These are phyloP conservation scores for Mastacembelus armatus DNA, from an alignment of 2,797 vertebrate species.

Conservation along the genomic window DNA sequence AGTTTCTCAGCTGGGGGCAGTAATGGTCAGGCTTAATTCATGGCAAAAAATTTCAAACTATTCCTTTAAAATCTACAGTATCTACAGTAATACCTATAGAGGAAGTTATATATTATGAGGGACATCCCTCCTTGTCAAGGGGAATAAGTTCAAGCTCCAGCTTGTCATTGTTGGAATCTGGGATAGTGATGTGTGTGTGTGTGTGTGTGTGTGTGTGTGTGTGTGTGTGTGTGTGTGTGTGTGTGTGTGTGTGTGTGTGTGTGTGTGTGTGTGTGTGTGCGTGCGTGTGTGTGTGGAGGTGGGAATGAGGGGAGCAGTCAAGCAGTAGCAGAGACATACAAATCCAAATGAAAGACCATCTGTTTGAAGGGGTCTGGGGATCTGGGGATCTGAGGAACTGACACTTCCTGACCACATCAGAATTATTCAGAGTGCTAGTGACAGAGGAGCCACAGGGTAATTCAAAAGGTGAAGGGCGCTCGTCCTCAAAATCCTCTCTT, in stretches of 20 bases:
- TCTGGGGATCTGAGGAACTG: slow-evolving; percentile 39
- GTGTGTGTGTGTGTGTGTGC: slow-evolving; percentile 40
- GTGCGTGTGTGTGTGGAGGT: slow-evolving; percentile 40
- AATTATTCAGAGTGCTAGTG: slow-evolving; percentile 42
- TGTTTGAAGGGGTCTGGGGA: slow-evolving; percentile 47
- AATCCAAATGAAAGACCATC: slow-evolving; percentile 62
- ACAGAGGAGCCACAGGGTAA: slow-evolving; percentile 7
- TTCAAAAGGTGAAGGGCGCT: background rate
- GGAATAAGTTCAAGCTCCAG: background rate
- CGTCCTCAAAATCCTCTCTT: background rate
- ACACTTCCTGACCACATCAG: slow-evolving; percentile 57
- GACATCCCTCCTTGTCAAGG: background rate
- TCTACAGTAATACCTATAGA: too few relatives aligned
- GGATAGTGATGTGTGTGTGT: slow-evolving; percentile 6
- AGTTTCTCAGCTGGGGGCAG: background rate
- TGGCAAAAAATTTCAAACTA: too few relatives aligned
- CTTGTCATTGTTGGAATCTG: too few relatives aligned
- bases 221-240: slow-evolving; percentile 39
- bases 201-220: slow-evolving; percentile 21
- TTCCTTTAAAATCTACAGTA: background rate
- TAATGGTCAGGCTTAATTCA: background rate
- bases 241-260: slow-evolving; percentile 37
- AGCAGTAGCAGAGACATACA: slow-evolving; percentile 35
- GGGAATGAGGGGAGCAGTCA: slow-evolving; percentile 29
- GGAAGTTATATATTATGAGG: too few relatives aligned